Base-by-base conservation (phyloP, 2,888 invertebrate species). In the Cephus pygmeus region DNA sequence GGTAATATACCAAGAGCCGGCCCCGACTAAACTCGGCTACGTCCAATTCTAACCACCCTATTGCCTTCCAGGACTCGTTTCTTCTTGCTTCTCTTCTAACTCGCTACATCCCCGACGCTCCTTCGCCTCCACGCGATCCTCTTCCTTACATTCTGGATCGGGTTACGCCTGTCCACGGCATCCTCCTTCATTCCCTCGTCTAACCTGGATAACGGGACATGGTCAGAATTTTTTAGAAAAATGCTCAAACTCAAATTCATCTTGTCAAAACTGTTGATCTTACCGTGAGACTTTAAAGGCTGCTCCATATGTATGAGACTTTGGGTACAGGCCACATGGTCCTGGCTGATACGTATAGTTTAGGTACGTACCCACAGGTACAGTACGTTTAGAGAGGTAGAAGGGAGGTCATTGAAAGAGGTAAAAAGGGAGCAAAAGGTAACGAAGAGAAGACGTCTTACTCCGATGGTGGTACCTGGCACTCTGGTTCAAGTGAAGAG, bases 1-100 rank as follows among this genome's bases (percentile, higher is more conserved):
- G 87, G 87, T 90, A 89, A 89, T 89, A 86, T 87, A 88, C 83
- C 88, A 85, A 85, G 82, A 81, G 81, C 80, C 79, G 76, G 81
- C 73, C 80, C 82, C 80, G 74, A 73, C 69, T 23, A 73, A 71
- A 69, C 11, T 33, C 77, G 35, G 80, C 71, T 71, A 33, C 71
- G 71, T 71, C 71, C 71, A 71, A 71, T 71, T 71, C 71, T 71
- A 34, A 71, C 71, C 71, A 71, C 71, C 76, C 76, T 40, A 76
- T 77, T 76, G 79, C 76, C 77, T 34, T 75, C 79, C 74, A 69
- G 77, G 79, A 79, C 80, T 71, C 71, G 33, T 34, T 71, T 34
- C 71, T 71, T 34, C 71, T 31, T 71, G 33, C 71, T 71, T 69
- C 69, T 69, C 69, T 40, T 40, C 40, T 40, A 40, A 15, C 40